Percentiles rank a stretch among this genome's conserved stretches.
phyloP scores from a whole-genome alignment of 2,797 vertebrate genomes.

The Cheracebus regulus region DNA sequence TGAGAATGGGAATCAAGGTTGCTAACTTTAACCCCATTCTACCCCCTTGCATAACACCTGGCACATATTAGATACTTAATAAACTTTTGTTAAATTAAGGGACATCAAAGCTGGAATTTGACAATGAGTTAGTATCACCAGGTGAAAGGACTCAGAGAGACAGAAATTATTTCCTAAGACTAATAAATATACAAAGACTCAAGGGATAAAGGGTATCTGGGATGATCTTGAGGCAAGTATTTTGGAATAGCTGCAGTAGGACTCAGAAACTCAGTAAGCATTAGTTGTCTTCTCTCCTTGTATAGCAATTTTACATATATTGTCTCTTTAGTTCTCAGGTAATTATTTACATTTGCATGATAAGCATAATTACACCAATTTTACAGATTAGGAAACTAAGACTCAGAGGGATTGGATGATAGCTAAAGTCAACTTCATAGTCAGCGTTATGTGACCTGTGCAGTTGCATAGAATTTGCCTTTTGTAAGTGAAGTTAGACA shows the following conservation, averaged over 20 bases:
- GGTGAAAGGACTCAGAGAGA: neutral
- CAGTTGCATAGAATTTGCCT: neutral
- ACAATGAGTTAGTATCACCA: neutral
- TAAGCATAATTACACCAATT: neutral
- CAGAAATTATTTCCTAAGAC: neutral
- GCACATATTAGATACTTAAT: neutral
- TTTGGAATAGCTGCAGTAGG: neutral
- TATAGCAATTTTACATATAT: neutral
- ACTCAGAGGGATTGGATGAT: neutral
- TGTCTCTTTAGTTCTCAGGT: neutral
- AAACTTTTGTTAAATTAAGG: neutral
- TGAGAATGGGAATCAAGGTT: neutral
- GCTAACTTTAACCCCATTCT: neutral
- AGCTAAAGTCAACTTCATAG: neutral
- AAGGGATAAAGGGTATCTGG: neutral
- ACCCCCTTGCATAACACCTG: neutral
- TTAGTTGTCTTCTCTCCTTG: neutral
- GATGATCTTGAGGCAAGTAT: neutral
- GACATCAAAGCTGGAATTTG: neutral
- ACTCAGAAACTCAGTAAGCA: neutral
- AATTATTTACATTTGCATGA: neutral
- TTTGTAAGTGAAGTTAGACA: neutral
- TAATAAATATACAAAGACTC: neutral
- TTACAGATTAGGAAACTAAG: neutral
- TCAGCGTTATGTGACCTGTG: neutral